Percentiles rank a stretch among this genome's conserved stretches.
phyloP scores from a whole-genome alignment of 2,797 vertebrate species.

The Melanotaenia maccullochi region DNA sequence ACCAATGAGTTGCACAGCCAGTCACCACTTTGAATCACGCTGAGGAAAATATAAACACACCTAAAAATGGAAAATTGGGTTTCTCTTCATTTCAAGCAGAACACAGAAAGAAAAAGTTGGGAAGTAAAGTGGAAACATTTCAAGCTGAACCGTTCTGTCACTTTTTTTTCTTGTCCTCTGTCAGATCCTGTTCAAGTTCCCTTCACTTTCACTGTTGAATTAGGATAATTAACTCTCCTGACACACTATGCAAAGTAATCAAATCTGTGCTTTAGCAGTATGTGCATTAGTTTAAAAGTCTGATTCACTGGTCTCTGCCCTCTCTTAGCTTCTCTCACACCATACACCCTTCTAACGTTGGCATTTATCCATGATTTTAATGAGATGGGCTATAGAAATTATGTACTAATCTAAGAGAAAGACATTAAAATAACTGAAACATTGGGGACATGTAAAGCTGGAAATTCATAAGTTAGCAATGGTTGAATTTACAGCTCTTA shows the following conservation, averaged over 20 bases:
- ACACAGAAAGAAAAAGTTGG: conserved; percentile 16
- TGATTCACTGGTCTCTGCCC: conserved; percentile 38
- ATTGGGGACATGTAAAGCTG: conserved; percentile 21
- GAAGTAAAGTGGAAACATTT: conserved; percentile 40
- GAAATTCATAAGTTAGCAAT: conserved; percentile 14
- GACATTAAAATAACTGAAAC: conserved; percentile 41
- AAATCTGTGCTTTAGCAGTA: conserved; percentile 57
- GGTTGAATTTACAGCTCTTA: conserved; percentile 2
- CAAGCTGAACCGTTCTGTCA: conserved; percentile 20
- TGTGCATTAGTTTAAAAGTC: conserved; percentile 64
- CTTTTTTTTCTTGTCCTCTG: conserved; percentile 52
- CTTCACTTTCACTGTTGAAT: conserved; percentile 70
- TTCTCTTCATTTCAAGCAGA: conserved; percentile 17
- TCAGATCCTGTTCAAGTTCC: conserved; percentile 61
- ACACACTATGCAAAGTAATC: conserved; percentile 69
- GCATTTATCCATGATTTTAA: conserved; percentile 71
- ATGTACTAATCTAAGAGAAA: conserved; percentile 52
- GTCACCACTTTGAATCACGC: conserved; percentile 7
- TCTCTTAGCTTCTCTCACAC: conserved; percentile 15
- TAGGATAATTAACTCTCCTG: conserved; percentile 77
- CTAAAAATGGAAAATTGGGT: conserved; percentile 18
- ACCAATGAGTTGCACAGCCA: conserved; percentile 6
- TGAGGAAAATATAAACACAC: conserved; percentile 1
- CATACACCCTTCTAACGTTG: conserved; percentile 39
- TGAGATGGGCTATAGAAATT: conserved; percentile 62